Conservation (phyloP, 2,113 vertebrate genomes). For the Crotalus tigris region DNA sequence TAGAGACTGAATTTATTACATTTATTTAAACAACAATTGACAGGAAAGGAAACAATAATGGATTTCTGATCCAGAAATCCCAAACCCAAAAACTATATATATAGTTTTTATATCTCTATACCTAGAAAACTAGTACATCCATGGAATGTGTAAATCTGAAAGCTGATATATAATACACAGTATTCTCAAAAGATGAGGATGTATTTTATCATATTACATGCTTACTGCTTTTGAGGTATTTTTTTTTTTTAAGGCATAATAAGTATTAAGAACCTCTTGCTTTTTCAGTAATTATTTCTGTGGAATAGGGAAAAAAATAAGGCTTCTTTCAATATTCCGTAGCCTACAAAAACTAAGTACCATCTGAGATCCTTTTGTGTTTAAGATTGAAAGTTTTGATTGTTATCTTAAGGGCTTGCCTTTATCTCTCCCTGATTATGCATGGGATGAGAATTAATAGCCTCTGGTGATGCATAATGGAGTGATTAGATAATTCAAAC, state of each 20-base stretch:
- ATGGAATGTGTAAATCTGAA: not conserved
- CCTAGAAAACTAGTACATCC: not conserved
- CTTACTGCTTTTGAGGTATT: not conserved
- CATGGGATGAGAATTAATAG: not conserved
- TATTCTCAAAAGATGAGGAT: not conserved
- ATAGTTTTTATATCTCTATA: not conserved
- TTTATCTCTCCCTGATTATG: slow-evolving; percentile 29
- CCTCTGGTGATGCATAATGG: not conserved
- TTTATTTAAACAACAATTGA: not conserved
- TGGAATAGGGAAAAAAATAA: slow-evolving; percentile 6
- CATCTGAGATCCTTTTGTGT: not conserved
- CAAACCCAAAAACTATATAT: too few species aligned
- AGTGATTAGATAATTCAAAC: slow-evolving; percentile 13
- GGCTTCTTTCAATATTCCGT: not conserved
- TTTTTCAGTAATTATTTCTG: slow-evolving; percentile 2
- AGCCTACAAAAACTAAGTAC: not conserved
- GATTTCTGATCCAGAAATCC: not conserved
- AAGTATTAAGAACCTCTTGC: slow-evolving; percentile 23
- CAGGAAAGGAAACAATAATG: not conserved
- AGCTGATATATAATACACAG: not conserved
- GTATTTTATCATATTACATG: not conserved
- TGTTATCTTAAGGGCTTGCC: slow-evolving; percentile 21
- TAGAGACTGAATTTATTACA: not conserved
- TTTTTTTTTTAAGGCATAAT: slow-evolving; percentile 33
- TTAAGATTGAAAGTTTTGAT: slow-evolving; percentile 1